These are phyloP conservation scores for Chloroclysta siterata DNA, from an alignment of 2,888 invertebrate genomes.

Conservation along the genomic window DNA sequence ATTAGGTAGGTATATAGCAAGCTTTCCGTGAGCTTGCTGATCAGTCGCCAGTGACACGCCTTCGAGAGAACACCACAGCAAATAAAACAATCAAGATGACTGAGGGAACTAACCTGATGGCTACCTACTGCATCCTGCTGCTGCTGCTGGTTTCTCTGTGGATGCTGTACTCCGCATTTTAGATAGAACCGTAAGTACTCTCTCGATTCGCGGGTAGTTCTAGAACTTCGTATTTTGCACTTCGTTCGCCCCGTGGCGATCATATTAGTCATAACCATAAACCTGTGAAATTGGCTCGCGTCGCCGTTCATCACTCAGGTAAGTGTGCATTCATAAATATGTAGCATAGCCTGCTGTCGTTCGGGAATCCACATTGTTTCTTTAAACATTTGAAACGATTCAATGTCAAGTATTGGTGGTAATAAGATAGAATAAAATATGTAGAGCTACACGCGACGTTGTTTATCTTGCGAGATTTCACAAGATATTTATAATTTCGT, in stretches of 20 bases:
- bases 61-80: slow-evolving; percentile 47
- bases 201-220: slow-evolving; percentile 23
- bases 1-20: slow-evolving; percentile 59
- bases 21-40: slow-evolving; percentile 53
- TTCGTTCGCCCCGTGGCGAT: slow-evolving; percentile 21
- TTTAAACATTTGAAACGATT: slow-evolving; percentile 1
- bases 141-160: slow-evolving; percentile 86
- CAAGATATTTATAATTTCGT: slow-evolving; percentile 24
- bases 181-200: slow-evolving; percentile 57
- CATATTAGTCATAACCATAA: slow-evolving; percentile 25
- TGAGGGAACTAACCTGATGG: slow-evolving; percentile 87
- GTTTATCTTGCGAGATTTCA: slow-evolving; percentile 19
- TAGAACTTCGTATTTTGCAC: neutral
- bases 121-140: slow-evolving; percentile 88
- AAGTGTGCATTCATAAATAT: slow-evolving; percentile 12
- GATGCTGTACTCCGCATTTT: slow-evolving; percentile 87
- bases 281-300: slow-evolving; percentile 11
- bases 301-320: slow-evolving; percentile 8
- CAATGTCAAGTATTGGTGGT: slow-evolving; percentile 10
- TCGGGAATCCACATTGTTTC: slow-evolving; percentile 22
- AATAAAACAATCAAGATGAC: slow-evolving; percentile 41
- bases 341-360: slow-evolving; percentile 16
- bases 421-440: slow-evolving; percentile 18
- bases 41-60: slow-evolving; percentile 67
- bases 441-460: slow-evolving; percentile 1